Evolutionary conservation across 1,140 invertebrate species (phyloP).

Genomic region (Asobara japonica): DNA sequence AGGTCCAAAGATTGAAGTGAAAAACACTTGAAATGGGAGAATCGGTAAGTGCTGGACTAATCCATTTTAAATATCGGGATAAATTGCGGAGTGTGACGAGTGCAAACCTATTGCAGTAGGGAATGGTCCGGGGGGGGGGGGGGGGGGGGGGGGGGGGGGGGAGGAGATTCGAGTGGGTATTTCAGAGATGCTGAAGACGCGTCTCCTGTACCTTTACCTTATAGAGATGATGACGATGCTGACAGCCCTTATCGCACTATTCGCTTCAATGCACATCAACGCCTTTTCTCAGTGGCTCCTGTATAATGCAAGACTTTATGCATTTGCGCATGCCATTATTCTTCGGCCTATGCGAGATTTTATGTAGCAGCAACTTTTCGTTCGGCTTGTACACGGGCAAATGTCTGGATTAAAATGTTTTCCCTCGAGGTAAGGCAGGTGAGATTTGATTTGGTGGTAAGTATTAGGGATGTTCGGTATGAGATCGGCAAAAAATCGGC

Average conservation of each 20-base stretch:
- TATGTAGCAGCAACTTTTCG: not conserved
- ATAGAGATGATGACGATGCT: constrained; percentile 12
- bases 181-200: constrained; percentile 6
- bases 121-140: too few species aligned
- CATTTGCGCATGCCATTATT: constrained; percentile 10
- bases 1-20: not conserved
- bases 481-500: too few species aligned
- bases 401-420: too few species aligned
- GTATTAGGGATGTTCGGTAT: too few species aligned
- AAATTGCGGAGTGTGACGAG: constrained; percentile 11
- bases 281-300: constrained; percentile 1
- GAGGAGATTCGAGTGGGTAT: not conserved
- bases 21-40: not conserved
- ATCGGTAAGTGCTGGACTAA: not conserved
- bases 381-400: too few species aligned
- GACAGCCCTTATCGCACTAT: constrained; percentile 1
- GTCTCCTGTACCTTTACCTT: not conserved
- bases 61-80: constrained; percentile 14
- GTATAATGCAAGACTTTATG: constrained; percentile 5
- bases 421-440: too few species aligned
- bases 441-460: too few species aligned
- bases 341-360: not conserved
- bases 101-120: not conserved
- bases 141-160: not conserved
- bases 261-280: constrained; percentile 7